phyloP scores from a whole-genome alignment of 2,888 invertebrate genomes.

The Amphipyra berbera region DNA sequence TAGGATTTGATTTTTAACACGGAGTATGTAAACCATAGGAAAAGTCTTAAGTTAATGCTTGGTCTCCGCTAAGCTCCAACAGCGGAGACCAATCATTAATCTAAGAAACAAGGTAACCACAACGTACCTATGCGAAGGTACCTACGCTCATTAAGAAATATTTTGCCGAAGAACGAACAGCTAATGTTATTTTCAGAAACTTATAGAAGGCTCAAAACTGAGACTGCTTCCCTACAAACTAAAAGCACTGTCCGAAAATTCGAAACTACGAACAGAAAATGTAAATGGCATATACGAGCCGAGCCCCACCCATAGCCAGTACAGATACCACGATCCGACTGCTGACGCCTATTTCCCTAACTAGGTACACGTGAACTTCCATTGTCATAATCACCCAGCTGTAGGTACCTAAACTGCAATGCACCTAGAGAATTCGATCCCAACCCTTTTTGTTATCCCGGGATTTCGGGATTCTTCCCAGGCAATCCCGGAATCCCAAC shows the following conservation, averaged over 20 bases:
- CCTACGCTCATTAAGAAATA: slow-evolving; percentile 10
- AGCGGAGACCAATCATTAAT: too few species aligned
- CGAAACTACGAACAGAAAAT: slow-evolving; percentile 60
- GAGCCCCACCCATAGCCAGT: slow-evolving; percentile 61
- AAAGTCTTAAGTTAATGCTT: too few species aligned
- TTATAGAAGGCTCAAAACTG: slow-evolving; percentile 65
- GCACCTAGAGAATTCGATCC: slow-evolving; percentile 26
- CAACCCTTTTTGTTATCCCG: too few species aligned
- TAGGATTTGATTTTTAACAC: slow-evolving; percentile 24
- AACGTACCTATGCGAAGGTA: too few species aligned
- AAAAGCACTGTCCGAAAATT: slow-evolving; percentile 54
- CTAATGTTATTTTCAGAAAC: slow-evolving; percentile 73
- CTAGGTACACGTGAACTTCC: slow-evolving; percentile 66
- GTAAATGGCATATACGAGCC: slow-evolving; percentile 64
- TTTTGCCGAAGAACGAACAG: slow-evolving; percentile 64
- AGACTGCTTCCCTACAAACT: slow-evolving; percentile 60
- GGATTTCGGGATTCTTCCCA: too few species aligned
- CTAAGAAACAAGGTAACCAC: too few species aligned
- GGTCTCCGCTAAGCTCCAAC: too few species aligned
- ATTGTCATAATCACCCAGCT: neutral
- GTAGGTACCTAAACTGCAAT: slow-evolving; percentile 33
- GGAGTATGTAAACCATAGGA: slow-evolving; percentile 9
- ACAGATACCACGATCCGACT: slow-evolving; percentile 70
- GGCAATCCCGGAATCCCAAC: too few species aligned
- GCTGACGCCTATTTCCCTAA: slow-evolving; percentile 74